Conservation (phyloP, 2,113 vertebrate genomes). For the Plectropomus leopardus region DNA sequence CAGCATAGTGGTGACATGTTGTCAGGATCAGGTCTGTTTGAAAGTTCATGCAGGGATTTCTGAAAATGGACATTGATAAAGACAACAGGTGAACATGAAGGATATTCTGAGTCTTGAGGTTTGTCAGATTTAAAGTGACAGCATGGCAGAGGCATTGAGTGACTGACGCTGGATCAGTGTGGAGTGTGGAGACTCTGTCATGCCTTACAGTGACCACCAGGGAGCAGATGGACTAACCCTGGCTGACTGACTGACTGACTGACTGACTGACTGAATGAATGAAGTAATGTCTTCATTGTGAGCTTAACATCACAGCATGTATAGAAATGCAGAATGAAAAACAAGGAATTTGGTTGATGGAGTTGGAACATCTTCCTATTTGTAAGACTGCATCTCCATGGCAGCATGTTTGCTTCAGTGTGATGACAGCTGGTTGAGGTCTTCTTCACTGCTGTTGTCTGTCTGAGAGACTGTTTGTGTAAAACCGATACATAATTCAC, state of each 20-base stretch:
- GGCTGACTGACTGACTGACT: neutral
- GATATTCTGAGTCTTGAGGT: too few species aligned
- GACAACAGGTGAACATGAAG: neutral
- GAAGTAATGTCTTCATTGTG: neutral
- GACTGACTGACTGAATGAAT: neutral
- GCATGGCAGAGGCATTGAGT: neutral
- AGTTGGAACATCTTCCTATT: neutral
- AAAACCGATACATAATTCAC: constrained; percentile 24
- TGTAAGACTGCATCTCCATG: neutral
- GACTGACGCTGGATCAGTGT: neutral
- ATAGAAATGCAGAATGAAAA: neutral
- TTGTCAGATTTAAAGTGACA: too few species aligned
- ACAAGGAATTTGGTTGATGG: too few species aligned
- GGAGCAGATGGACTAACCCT: neutral
- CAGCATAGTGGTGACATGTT: neutral
- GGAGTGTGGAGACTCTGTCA: neutral
- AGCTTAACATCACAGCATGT: neutral
- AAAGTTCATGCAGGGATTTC: too few species aligned
- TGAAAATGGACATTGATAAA: neutral
- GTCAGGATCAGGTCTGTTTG: too few species aligned
- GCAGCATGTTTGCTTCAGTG: neutral
- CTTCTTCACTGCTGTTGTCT: neutral
- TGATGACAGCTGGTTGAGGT: neutral
- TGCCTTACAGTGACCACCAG: neutral
- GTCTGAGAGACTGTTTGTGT: neutral